phyloP scores from a whole-genome alignment of 2,888 invertebrate species.

The Agrochola macilenta region DNA sequence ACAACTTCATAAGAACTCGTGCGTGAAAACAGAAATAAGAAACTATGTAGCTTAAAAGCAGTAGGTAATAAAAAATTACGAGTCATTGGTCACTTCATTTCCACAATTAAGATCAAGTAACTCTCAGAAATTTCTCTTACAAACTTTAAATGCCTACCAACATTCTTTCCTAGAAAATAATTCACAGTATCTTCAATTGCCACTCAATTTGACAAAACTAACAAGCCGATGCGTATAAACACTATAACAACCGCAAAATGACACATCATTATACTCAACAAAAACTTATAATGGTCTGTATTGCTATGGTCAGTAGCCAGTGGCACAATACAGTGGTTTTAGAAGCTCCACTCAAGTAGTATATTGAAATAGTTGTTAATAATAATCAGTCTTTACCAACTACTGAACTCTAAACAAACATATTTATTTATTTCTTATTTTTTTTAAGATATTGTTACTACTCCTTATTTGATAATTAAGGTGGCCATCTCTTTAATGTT shows the following conservation, averaged over 20 bases:
- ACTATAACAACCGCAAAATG: conserved; percentile 57
- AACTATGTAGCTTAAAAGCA: not conserved
- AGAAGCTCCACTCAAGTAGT: not conserved
- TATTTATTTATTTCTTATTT: no score
- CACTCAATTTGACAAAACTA: conserved; percentile 34
- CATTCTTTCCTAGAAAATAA: conserved; percentile 1
- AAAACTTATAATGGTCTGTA: conserved; percentile 48
- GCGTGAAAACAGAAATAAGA: not conserved
- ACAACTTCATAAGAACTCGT: not conserved
- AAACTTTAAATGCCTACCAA: not conserved
- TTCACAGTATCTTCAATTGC: conserved; percentile 13
- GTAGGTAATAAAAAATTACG: not conserved
- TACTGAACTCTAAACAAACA: no score
- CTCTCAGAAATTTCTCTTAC: conserved; percentile 31
- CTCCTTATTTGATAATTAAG: no score
- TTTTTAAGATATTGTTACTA: no score
- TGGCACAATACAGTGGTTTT: not conserved
- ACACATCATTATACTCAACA: conserved; percentile 46
- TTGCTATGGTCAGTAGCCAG: conserved; percentile 18
- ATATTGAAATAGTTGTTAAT: no score
- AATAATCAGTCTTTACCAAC: no score
- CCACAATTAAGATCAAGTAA: not conserved
- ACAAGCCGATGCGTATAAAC: conserved; percentile 37
- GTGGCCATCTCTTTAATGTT: no score
- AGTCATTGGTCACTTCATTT: conserved; percentile 9